phyloP scores from a whole-genome alignment of 2,888 invertebrate genomes.

The Seira sanloemensis region DNA sequence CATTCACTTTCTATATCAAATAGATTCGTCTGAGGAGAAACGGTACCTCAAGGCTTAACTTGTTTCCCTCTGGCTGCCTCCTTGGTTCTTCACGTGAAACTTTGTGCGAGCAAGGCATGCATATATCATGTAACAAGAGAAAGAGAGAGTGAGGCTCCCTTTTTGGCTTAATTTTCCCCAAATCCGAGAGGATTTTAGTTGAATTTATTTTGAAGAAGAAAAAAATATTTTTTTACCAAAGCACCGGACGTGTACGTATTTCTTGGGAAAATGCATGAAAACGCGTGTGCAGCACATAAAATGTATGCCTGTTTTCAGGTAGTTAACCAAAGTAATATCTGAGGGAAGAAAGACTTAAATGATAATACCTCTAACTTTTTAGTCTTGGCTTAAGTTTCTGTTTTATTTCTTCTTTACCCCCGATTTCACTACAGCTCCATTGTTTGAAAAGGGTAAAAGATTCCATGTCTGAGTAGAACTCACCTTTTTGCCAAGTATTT shows the following conservation, averaged over 20 bases:
- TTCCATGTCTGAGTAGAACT: not conserved
- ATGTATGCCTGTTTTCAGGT: slow-evolving; percentile 21
- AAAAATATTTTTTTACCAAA: not conserved
- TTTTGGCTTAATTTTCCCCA: not conserved
- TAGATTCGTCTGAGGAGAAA: slow-evolving; percentile 3
- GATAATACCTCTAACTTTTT: slow-evolving; percentile 37
- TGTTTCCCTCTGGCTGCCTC: slow-evolving; percentile 9
- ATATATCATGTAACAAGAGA: not conserved
- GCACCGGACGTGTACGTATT: not conserved
- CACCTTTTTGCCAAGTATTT: not conserved
- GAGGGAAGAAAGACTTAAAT: slow-evolving; percentile 34
- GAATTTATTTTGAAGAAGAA: not conserved
- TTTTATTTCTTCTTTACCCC: not conserved
- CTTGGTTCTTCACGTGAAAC: not conserved
- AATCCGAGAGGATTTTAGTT: slow-evolving; percentile 1
- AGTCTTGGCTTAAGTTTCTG: not conserved
- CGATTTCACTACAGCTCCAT: not conserved
- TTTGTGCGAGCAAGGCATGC: not conserved
- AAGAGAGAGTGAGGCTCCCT: not conserved
- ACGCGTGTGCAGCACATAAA: not conserved
- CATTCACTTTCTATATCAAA: not conserved
- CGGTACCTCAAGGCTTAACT: slow-evolving; percentile 24
- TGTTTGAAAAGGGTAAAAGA: not conserved
- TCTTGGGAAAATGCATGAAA: too few relatives aligned
- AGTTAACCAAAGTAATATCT: slow-evolving; percentile 47